A percentile compares a stretch with the other conserved stretches of the same genome.
Evolutionary conservation across 1,140 invertebrate species (phyloP).

Genomic region (Drosophila oshimai): DNA sequence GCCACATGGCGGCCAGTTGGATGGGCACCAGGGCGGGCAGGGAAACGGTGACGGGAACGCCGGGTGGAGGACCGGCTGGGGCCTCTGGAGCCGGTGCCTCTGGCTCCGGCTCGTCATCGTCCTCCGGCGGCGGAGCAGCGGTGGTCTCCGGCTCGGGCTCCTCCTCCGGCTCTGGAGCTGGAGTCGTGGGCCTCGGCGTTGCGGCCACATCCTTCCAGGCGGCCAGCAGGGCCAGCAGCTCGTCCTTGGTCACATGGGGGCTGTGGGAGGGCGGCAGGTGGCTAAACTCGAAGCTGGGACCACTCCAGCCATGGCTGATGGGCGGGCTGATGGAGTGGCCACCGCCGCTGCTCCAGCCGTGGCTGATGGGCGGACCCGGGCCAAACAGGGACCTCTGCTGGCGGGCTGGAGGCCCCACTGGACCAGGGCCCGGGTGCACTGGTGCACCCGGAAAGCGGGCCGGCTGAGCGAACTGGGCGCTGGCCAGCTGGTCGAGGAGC

Average conservation of each 20-base stretch:
- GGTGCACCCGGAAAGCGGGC: background rate
- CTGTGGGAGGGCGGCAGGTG: conserved; percentile 36
- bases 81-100: conserved; percentile 26
- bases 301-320: conserved; percentile 4
- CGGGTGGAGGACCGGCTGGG: conserved; percentile 57
- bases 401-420: conserved; percentile 1
- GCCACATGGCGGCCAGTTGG: conserved; percentile 77
- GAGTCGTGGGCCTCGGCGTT: conserved; percentile 37
- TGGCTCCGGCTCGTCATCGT: conserved; percentile 42
- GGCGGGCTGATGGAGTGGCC: too few relatives aligned
- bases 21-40: conserved; percentile 78
- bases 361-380: conserved; percentile 4
- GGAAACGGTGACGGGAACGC: conserved; percentile 72
- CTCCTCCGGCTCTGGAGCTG: conserved; percentile 51
- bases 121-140: conserved; percentile 42
- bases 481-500: background rate
- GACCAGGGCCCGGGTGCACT: too few relatives aligned
- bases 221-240: conserved; percentile 58
- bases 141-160: conserved; percentile 49
- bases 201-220: conserved; percentile 65
- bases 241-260: conserved; percentile 64
- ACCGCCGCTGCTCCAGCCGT: conserved; percentile 21
- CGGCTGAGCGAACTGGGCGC: conserved; percentile 10
- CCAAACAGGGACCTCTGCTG: conserved; percentile 31
- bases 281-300: conserved; percentile 34